Evolutionary conservation across 2,113 vertebrate species (phyloP), one percentile per base, ranked within the genome.

Genomic region (Otus sunia): DNA sequence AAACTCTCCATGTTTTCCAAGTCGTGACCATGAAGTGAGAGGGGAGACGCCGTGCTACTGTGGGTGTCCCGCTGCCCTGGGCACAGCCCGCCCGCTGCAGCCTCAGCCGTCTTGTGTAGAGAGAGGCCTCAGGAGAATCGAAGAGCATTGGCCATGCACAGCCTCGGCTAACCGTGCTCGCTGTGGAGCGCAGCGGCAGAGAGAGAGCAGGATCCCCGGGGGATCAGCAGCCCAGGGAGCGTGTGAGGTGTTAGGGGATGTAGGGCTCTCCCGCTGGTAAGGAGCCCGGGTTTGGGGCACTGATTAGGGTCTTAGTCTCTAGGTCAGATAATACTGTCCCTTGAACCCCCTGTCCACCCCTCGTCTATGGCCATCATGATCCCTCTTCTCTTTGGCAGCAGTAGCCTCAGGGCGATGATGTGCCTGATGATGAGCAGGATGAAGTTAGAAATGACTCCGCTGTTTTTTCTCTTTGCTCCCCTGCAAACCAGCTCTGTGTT

Each of bases 391-490:
- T 95, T 96, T 83, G 93, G 97, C 97, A 92, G 96, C 97, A 81
- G 95, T 90, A 95, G 97, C 97, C 95, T 97, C 89, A 84, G 97
- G 96, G 96, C 95, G 59, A 27, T 94, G 92, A 96, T 92, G 93
- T 91, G 98, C 97, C 96, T 91, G 89, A 87, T 90, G 96, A 97
- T 97, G 97, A 98, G 96, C 92, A 91, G 94, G 96, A 97, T 96
- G 97, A 98, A 98, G 94, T 94, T 97, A 96, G 98, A 98, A 97
- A 98, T 98, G 98, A 98, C 98, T 98, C 98, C 75, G 76, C 98
- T 98, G 97, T 98, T 98, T 97, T 98, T 99, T 98, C 98, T 98
- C 96, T 94, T 96, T 97, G 96, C 98, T 98, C 97, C 97, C 98
- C 97, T 99, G 98, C 98, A 98, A 98, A 97, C 89, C 97, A 98